Evolutionary conservation across 2,113 vertebrate species (phyloP), one percentile per base, ranked within the genome.

Genomic region (Murina feae): DNA sequence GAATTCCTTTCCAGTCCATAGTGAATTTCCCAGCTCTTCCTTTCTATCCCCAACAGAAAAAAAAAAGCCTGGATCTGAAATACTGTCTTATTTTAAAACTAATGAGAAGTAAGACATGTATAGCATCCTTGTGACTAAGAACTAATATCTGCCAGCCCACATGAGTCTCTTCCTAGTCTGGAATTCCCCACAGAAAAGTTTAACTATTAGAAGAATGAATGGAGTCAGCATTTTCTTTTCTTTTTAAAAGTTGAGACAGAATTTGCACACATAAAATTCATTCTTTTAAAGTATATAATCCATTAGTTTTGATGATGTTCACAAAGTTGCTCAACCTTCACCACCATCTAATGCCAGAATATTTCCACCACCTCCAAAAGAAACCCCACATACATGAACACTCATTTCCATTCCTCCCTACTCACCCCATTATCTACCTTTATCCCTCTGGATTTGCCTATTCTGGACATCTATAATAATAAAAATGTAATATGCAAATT

Each of bases 11-110:
- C 74, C 79, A 80, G 78, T 86, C 92, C 78, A 75, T 20, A 47
- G 93, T 91, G 85, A 83, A 83, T 96, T 96, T 84, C 81, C 79
- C 88, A 97, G 95, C 75, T 93, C 87, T 96, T 94, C 83, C 80
- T 93, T 86, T 94, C 63, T 95, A 95, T 58, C 72, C 87, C 76
- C 92, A 92, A 60, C 14, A 95, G 94, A 86, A 90, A 66, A 58
- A 93, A 95, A 91, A 44, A 14, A 17, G n/a, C n/a, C 28, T 76
- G 44, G 53, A 37, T 80, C 47, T 95, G 72, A 93, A 95, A 90
- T 72, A 32, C 93, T 95, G 84, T 78, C 95, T 96, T 93, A 79
- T 92, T 96, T 96, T 90, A 96, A 97, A 78, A 75, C 60, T 92
- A 85, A 86, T 90, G 87, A 85, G 76, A 78, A 80, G 79, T 76